These are phyloP conservation scores for Panagrolaimus sp. DNA, from an alignment of 1,140 invertebrate species.

Conservation along the genomic window DNA sequence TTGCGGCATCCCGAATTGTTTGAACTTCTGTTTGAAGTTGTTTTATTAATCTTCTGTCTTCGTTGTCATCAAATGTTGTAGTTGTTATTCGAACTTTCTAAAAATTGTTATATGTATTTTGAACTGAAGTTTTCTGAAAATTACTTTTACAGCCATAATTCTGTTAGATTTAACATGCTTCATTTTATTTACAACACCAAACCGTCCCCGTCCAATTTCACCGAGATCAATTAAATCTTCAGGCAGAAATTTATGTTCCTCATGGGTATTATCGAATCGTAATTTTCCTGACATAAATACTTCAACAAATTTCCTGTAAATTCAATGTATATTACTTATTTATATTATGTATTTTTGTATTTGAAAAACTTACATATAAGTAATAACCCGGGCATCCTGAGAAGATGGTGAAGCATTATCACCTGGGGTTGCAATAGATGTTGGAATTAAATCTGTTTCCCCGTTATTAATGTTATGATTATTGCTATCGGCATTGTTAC, in stretches of 20 bases:
- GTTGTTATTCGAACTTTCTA: slow-evolving; percentile 84
- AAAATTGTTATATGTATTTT: slow-evolving; percentile 30
- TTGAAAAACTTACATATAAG: too few relatives aligned
- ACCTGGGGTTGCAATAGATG: too few relatives aligned
- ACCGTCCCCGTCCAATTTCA: slow-evolving; percentile 86
- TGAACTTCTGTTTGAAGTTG: slow-evolving; percentile 90
- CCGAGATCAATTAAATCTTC: slow-evolving; percentile 82
- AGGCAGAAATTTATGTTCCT: slow-evolving; percentile 78
- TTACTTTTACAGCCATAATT: slow-evolving; percentile 85
- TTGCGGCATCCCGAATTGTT: slow-evolving; percentile 90
- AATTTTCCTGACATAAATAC: too few relatives aligned
- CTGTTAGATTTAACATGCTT: slow-evolving; percentile 76
- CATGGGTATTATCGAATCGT: too few relatives aligned
- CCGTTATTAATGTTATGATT: too few relatives aligned
- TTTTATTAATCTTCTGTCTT: slow-evolving; percentile 63
- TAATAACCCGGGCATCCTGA: too few relatives aligned
- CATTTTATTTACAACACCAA: slow-evolving; percentile 95
- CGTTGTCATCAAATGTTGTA: slow-evolving; percentile 82
- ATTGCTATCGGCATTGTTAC: too few relatives aligned
- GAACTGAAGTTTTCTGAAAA: not conserved
- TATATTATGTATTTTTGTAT: too few relatives aligned
- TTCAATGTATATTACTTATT: too few relatives aligned
- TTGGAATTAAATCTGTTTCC: too few relatives aligned
- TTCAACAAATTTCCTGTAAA: too few relatives aligned
- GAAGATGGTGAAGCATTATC: too few relatives aligned